Evolutionary conservation across 2,113 vertebrate genomes (phyloP).

Genomic region (Istiophorus platypterus): DNA sequence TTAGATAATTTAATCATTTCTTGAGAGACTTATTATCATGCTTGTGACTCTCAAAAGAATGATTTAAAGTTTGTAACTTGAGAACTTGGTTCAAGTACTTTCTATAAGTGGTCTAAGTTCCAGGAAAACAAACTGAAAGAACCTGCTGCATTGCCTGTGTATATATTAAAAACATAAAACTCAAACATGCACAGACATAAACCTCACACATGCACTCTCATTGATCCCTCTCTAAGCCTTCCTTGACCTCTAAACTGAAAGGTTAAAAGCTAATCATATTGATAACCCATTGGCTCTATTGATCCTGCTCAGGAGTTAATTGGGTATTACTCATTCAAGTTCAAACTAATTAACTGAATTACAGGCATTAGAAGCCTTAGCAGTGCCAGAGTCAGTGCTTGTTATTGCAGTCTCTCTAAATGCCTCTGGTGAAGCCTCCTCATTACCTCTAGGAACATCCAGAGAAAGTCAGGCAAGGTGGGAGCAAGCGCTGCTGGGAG

Average conservation of each 20-base stretch:
- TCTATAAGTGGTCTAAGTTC: no score
- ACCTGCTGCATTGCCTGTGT: neutral
- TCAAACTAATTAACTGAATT: conserved; percentile 66
- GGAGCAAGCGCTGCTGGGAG: conserved; percentile 9
- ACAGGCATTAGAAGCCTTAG: conserved; percentile 35
- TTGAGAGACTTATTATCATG: neutral
- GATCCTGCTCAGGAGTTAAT: conserved; percentile 70
- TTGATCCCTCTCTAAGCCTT: conserved; percentile 14
- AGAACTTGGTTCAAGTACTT: neutral
- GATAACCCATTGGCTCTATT: conserved; percentile 58
- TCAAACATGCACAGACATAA: neutral
- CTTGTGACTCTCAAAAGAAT: neutral
- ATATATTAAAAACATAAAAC: neutral
- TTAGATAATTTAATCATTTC: neutral
- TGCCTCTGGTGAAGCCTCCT: conserved; percentile 54
- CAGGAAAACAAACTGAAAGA: neutral
- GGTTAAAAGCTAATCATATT: conserved; percentile 64
- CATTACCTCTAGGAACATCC: conserved; percentile 59
- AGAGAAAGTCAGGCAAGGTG: conserved; percentile 34
- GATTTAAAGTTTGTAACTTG: neutral
- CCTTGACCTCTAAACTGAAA: conserved; percentile 41
- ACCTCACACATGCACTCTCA: conserved; percentile 8
- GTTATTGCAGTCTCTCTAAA: conserved; percentile 53
- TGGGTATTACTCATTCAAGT: conserved; percentile 65
- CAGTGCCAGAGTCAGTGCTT: conserved; percentile 29